These are phyloP conservation scores for Callosobruchus maculatus DNA, from an alignment of 2,888 invertebrate species.

Conservation along the genomic window DNA sequence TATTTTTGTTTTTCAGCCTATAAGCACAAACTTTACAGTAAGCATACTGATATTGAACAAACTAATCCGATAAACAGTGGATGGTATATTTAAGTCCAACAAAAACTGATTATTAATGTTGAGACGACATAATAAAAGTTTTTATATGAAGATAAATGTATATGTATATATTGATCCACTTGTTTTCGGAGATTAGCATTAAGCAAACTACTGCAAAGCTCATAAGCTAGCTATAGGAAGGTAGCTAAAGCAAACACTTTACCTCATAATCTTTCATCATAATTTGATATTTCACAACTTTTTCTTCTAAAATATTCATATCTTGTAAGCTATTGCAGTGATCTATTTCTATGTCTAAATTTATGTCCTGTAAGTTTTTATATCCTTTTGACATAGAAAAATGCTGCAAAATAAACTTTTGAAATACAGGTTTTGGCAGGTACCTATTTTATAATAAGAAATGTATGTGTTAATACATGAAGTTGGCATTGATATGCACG, in stretches of 20 bases:
- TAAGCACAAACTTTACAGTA: conserved; percentile 6
- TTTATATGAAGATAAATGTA: too few relatives aligned
- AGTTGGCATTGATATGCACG: too few relatives aligned
- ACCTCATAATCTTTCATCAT: conserved; percentile 37
- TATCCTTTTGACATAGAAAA: conserved; percentile 13
- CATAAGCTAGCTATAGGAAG: conserved; percentile 1
- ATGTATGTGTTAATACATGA: too few relatives aligned
- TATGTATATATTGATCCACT: too few relatives aligned
- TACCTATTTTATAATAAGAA: too few relatives aligned
- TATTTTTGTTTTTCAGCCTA: conserved; percentile 23
- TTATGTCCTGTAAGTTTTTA: conserved; percentile 37
- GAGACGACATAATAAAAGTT: too few relatives aligned
- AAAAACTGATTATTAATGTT: background rate
- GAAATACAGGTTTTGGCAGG: too few relatives aligned
- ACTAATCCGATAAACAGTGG: too few relatives aligned
- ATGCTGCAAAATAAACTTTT: conserved; percentile 13
- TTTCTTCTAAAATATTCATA: conserved; percentile 38
- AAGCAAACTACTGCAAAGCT: conserved; percentile 5
- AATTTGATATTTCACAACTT: conserved; percentile 40
- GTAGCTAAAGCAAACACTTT: conserved; percentile 8
- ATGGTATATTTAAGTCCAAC: too few relatives aligned
- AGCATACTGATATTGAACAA: background rate
- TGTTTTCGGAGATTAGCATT: too few relatives aligned
- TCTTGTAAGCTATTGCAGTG: conserved; percentile 43
- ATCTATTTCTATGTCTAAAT: conserved; percentile 42